Percentiles rank a stretch among this genome's conserved stretches.
Evolutionary conservation across 2,888 invertebrate species (phyloP).

Genomic region (Heliconius ethilla): DNA sequence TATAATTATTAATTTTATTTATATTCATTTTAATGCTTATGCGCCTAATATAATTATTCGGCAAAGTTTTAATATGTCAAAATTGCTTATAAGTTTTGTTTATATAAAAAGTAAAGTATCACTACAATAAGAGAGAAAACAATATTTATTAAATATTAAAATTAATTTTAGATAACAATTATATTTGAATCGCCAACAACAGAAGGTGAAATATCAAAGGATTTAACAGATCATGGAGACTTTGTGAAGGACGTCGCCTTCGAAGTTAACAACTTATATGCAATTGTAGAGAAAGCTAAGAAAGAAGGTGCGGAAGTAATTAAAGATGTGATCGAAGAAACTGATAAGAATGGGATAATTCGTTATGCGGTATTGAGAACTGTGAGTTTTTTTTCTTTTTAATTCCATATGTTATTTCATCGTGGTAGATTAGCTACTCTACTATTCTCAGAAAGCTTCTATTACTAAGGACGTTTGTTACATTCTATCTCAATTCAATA

Average conservation of each 20-base stretch:
- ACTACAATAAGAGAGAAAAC: neutral
- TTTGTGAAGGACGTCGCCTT: slow-evolving; percentile 98
- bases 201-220: slow-evolving; percentile 86
- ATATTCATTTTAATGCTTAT: neutral
- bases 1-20: neutral
- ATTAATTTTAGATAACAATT: slow-evolving; percentile 88
- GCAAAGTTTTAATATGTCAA: neutral
- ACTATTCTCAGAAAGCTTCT: too few species aligned
- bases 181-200: slow-evolving; percentile 93
- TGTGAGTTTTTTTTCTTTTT: slow-evolving; percentile 74
- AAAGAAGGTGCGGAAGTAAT: slow-evolving; percentile 92
- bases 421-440: too few species aligned
- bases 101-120: neutral
- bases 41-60: neutral
- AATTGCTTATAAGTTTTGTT: neutral
- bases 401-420: too few species aligned
- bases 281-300: slow-evolving; percentile 90
- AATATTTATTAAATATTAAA: too few species aligned
- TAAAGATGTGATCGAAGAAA: slow-evolving; percentile 91
- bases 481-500: too few species aligned
- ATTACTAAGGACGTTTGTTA: too few species aligned
- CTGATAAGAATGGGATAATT: slow-evolving; percentile 90
- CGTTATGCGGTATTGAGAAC: slow-evolving; percentile 95
- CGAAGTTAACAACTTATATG: slow-evolving; percentile 93
- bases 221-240: slow-evolving; percentile 94